Conservation (phyloP, 2,888 invertebrate genomes). For the Colletes collaris region DNA sequence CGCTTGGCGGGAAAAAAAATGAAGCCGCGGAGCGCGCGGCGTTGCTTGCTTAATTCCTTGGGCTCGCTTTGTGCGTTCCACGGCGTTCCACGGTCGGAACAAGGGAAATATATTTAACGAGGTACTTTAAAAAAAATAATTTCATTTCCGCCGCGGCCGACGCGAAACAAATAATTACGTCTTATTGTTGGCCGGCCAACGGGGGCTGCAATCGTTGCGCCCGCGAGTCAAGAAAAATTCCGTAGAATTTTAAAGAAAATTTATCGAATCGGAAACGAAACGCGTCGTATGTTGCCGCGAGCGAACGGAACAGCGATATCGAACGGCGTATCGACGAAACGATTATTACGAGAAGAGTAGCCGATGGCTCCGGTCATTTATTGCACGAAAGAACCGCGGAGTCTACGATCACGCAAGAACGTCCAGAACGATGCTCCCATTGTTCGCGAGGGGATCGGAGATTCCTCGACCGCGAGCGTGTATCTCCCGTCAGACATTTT, state of each 20-base stretch:
- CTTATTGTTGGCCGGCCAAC: constrained; percentile 34
- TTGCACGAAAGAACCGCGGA: constrained; percentile 36
- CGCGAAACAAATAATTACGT: constrained; percentile 52
- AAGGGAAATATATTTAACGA: constrained; percentile 62
- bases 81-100: constrained; percentile 35
- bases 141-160: constrained; percentile 31
- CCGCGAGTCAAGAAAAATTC: not conserved
- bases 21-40: constrained; percentile 34
- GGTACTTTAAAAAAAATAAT: constrained; percentile 59
- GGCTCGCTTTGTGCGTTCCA: constrained; percentile 40
- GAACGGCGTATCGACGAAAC: constrained; percentile 39
- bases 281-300: not conserved
- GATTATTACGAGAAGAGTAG: constrained; percentile 27
- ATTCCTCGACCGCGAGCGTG: constrained; percentile 43
- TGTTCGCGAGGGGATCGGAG: constrained; percentile 39
- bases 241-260: not conserved
- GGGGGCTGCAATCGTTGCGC: constrained; percentile 20
- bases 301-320: not conserved
- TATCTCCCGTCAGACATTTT: constrained; percentile 34
- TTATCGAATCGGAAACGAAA: constrained; percentile 6
- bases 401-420: constrained; percentile 37
- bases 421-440: constrained; percentile 43
- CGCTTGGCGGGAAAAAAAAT: constrained; percentile 33
- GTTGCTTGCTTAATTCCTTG: constrained; percentile 55
- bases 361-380: constrained; percentile 29